Conservation (phyloP, 2,113 vertebrate genomes). For the Cavia aperea region DNA sequence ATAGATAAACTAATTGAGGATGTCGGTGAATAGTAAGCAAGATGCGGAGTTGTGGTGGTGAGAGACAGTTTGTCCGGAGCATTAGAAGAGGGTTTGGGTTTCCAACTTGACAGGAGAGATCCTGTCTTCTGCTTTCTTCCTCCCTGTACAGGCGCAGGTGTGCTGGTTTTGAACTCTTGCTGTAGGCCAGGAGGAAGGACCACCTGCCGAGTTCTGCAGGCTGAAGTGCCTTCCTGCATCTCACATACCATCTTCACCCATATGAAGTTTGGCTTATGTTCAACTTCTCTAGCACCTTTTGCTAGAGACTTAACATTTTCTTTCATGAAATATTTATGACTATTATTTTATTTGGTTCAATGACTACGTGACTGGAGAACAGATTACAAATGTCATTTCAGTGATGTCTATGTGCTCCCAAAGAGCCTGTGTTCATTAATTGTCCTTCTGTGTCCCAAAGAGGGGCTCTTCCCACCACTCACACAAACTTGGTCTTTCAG, state of each 20-base stretch:
- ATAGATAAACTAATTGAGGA: no score
- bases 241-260: neutral
- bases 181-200: neutral
- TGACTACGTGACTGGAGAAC: neutral
- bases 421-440: neutral
- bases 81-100: neutral
- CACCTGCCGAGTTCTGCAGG: neutral
- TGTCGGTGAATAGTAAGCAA: fast-evolving
- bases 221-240: neutral
- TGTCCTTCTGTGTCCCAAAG: neutral
- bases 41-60: neutral
- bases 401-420: neutral
- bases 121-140: neutral
- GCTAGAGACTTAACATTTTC: neutral
- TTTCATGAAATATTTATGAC: slow-evolving; percentile 38
- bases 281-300: neutral
- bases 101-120: neutral
- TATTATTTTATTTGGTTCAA: slow-evolving; percentile 32
- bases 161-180: neutral
- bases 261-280: neutral
- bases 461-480: neutral
- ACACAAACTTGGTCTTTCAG: neutral
- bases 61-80: neutral
- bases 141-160: neutral
- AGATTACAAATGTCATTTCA: neutral